These are phyloP conservation scores for Amphiprion ocellaris DNA, from an alignment of 2,113 vertebrate genomes.

Conservation along the genomic window DNA sequence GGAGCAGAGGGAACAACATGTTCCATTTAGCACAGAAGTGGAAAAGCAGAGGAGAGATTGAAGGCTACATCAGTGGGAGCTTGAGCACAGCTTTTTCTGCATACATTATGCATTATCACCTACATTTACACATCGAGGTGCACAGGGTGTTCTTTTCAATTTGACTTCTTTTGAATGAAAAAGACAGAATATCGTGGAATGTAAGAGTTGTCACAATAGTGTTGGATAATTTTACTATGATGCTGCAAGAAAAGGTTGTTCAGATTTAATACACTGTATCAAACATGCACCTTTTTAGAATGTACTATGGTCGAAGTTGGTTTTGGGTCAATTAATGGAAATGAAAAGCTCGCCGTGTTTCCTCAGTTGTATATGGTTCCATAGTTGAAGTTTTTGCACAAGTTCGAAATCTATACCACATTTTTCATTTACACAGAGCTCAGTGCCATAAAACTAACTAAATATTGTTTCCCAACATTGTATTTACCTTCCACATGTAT, in stretches of 20 bases:
- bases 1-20: constrained; percentile 62
- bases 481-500: background rate
- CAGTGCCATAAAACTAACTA: too few relatives aligned
- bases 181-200: background rate
- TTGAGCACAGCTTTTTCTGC: constrained; percentile 4
- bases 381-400: too few relatives aligned
- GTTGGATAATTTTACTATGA: background rate
- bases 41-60: constrained; percentile 8
- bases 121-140: background rate
- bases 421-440: background rate
- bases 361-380: too few relatives aligned
- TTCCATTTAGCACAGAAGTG: constrained; percentile 63
- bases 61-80: background rate
- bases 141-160: background rate
- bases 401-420: background rate
- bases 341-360: too few relatives aligned
- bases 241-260: too few relatives aligned
- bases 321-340: too few relatives aligned
- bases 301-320: too few relatives aligned
- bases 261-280: too few relatives aligned
- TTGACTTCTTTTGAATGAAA: background rate
- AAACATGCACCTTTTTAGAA: too few relatives aligned
- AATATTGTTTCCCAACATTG: background rate
- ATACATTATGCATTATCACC: constrained; percentile 1
- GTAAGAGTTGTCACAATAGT: background rate